Conservation (phyloP, 2,888 invertebrate species). For the Xanthorhoe designata region DNA sequence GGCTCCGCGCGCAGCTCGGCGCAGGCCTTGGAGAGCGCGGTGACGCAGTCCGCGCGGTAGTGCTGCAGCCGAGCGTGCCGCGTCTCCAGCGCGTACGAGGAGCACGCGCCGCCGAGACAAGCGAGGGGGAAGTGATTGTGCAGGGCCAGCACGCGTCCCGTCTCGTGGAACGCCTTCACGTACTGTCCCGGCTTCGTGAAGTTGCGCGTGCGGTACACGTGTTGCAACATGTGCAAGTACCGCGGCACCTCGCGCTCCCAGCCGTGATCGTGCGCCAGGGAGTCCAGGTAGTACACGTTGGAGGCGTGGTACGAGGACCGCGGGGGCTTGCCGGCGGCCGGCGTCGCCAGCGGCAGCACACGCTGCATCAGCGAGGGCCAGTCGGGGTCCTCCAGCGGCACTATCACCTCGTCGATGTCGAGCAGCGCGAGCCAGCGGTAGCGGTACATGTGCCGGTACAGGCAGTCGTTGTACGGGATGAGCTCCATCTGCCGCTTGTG, state of each 20-base stretch:
- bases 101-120: slow-evolving; percentile 93
- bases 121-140: slow-evolving; percentile 97
- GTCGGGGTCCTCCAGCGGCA: slow-evolving; percentile 90
- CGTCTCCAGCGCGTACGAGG: slow-evolving; percentile 93
- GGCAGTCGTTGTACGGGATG: slow-evolving; percentile 98
- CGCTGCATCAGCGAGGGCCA: slow-evolving; percentile 93
- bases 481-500: slow-evolving; percentile 98
- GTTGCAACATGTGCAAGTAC: slow-evolving; percentile 97
- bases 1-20: slow-evolving; percentile 93
- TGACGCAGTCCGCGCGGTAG: slow-evolving; percentile 96
- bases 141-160: slow-evolving; percentile 93
- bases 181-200: slow-evolving; percentile 97
- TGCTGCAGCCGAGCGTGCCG: slow-evolving; percentile 95
- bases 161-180: slow-evolving; percentile 97
- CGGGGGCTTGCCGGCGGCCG: slow-evolving; percentile 76
- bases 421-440: slow-evolving; percentile 96
- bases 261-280: slow-evolving; percentile 92
- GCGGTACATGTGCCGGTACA: slow-evolving; percentile 95
- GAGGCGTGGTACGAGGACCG: slow-evolving; percentile 94
- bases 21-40: slow-evolving; percentile 93
- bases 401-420: slow-evolving; percentile 97
- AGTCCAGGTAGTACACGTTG: slow-evolving; percentile 97
- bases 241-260: slow-evolving; percentile 92
- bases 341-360: slow-evolving; percentile 87
- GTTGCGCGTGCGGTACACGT: slow-evolving; percentile 95